phyloP scores from a whole-genome alignment of 1,140 invertebrate genomes.

The Hyles euphorbiae region DNA sequence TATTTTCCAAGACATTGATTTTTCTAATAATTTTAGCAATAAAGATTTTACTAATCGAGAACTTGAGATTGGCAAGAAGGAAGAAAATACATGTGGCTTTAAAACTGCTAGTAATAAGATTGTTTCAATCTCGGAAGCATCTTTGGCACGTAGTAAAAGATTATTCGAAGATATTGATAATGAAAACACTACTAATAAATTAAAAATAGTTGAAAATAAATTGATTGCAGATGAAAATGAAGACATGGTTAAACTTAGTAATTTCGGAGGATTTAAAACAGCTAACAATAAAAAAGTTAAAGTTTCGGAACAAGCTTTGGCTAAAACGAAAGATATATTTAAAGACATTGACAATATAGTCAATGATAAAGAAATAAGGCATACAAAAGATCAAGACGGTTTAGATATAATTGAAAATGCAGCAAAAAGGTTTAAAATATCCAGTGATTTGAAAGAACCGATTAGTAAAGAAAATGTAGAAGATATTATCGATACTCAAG shows the following conservation, averaged over 20 bases:
- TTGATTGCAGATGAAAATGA: not conserved
- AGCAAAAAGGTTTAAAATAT: constrained; percentile 7
- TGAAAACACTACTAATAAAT: not conserved
- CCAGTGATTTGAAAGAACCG: not conserved
- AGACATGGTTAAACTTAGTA: not conserved
- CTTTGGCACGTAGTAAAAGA: constrained; percentile 29
- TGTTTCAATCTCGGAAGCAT: constrained; percentile 39
- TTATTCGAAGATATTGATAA: constrained; percentile 29
- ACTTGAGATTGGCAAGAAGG: not conserved
- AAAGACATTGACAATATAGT: constrained; percentile 20
- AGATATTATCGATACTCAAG: constrained; percentile 48
- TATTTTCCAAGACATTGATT: constrained; percentile 20
- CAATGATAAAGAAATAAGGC: not conserved
- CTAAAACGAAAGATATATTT: constrained; percentile 34
- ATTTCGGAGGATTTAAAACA: constrained; percentile 20
- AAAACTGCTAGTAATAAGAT: constrained; percentile 40
- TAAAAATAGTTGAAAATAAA: constrained; percentile 1
- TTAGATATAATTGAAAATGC: constrained; percentile 1
- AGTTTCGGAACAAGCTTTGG: constrained; percentile 21
- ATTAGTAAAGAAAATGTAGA: constrained; percentile 24
- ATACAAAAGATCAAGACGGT: not conserved
- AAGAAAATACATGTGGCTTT: constrained; percentile 19
- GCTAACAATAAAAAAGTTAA: constrained; percentile 23
- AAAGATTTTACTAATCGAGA: too few species aligned
- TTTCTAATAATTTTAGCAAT: not conserved